Evolutionary conservation across 2,797 vertebrate genomes (phyloP).

Genomic region (Clarias pachynema): DNA sequence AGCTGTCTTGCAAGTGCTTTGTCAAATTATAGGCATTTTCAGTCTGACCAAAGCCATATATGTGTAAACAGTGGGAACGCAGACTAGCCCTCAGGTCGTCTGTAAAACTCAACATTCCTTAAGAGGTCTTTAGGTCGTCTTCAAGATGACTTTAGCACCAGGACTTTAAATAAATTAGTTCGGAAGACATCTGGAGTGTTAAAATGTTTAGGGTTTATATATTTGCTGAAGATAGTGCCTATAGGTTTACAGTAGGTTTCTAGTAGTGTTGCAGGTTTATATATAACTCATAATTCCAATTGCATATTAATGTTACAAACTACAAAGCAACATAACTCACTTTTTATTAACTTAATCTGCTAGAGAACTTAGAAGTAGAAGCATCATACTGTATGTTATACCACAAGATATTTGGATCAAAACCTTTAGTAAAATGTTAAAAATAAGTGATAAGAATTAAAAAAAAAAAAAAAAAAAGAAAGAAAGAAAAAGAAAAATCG

Average conservation of each 20-base stretch:
- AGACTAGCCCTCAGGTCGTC: background rate
- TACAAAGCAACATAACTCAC: too few relatives aligned
- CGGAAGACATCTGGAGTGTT: too few relatives aligned
- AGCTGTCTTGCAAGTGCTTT: background rate
- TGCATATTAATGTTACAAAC: too few relatives aligned
- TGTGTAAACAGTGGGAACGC: background rate
- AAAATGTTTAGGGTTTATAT: too few relatives aligned
- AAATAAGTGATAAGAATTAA: background rate
- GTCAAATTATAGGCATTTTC: slow-evolving; percentile 11
- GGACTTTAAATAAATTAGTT: too few relatives aligned
- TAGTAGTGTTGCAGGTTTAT: background rate
- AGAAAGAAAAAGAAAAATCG: too few relatives aligned
- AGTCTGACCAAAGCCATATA: slow-evolving; percentile 4
- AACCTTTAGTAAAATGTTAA: background rate
- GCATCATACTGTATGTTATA: background rate
- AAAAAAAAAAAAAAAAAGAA: too few relatives aligned
- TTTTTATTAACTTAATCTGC: background rate
- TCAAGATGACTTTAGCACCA: too few relatives aligned
- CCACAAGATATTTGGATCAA: background rate
- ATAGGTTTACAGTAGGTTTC: too few relatives aligned
- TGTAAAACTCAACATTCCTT: background rate
- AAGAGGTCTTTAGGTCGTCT: too few relatives aligned
- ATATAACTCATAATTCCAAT: background rate
- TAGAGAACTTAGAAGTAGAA: background rate
- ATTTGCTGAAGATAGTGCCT: too few relatives aligned